Percentiles rank a stretch among this genome's conserved stretches.
These are phyloP conservation scores for Chrysomela aeneicollis DNA, from an alignment of 2,888 invertebrate genomes.

Conservation along the genomic window DNA sequence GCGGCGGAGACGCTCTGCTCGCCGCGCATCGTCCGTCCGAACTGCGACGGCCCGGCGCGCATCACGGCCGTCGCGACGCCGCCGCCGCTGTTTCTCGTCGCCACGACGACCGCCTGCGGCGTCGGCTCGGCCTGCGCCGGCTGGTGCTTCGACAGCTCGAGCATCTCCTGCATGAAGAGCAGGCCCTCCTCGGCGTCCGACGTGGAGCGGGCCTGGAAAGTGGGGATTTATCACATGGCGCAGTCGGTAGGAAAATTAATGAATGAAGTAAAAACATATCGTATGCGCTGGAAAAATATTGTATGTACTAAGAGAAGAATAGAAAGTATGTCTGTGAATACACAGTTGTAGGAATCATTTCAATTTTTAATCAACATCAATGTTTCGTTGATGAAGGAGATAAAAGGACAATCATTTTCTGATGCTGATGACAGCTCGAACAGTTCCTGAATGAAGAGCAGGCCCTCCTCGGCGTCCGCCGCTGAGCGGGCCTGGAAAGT, in stretches of 20 bases:
- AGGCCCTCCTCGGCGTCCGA: constrained; percentile 92
- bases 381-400: too few relatives aligned
- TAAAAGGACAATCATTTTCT: too few relatives aligned
- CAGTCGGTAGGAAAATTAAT: too few relatives aligned
- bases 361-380: too few relatives aligned
- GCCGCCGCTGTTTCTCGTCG: constrained; percentile 55
- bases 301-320: too few relatives aligned
- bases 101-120: constrained; percentile 64
- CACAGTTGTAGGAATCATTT: too few relatives aligned
- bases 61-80: constrained; percentile 57
- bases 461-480: constrained; percentile 89
- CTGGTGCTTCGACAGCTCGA: constrained; percentile 83
- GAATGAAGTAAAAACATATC: too few relatives aligned
- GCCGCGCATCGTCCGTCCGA: constrained; percentile 78
- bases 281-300: too few relatives aligned
- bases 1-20: constrained; percentile 72
- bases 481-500: constrained; percentile 81
- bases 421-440: constrained; percentile 83
- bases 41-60: constrained; percentile 90
- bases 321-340: too few relatives aligned
- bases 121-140: constrained; percentile 66
- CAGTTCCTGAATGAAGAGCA: constrained; percentile 97
- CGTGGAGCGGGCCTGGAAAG: constrained; percentile 79
- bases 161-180: constrained; percentile 97
- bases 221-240: too few relatives aligned